A percentile compares a stretch with the other conserved stretches of the same genome.
phyloP scores from a whole-genome alignment of 2,888 invertebrate genomes.

The Smittia sp. region DNA sequence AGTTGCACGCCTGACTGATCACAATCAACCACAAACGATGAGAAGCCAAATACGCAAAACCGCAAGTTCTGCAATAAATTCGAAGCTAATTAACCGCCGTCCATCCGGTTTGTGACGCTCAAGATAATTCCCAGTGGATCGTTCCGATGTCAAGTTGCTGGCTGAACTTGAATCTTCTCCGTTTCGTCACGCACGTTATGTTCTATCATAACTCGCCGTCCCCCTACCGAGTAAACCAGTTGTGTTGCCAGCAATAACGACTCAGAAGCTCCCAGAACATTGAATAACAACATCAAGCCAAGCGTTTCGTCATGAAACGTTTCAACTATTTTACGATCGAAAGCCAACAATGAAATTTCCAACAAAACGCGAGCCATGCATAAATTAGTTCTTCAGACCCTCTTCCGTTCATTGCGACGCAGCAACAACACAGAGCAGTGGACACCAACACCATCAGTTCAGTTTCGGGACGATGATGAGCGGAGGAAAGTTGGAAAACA shows the following conservation, averaged over 20 bases:
- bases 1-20: too few relatives aligned
- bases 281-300: background rate
- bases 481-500: background rate
- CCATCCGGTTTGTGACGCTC: too few relatives aligned
- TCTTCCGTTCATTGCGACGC: background rate
- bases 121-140: too few relatives aligned
- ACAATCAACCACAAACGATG: too few relatives aligned
- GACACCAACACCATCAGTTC: background rate
- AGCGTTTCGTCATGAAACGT: background rate
- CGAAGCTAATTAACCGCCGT: too few relatives aligned
- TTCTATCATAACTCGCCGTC: background rate
- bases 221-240: background rate
- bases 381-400: constrained; percentile 26
- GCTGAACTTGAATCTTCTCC: too few relatives aligned
- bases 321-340: background rate
- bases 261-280: background rate
- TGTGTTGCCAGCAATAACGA: background rate
- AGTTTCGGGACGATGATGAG: constrained; percentile 18
- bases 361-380: constrained; percentile 11
- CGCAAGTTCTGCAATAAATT: too few relatives aligned
- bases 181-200: background rate
- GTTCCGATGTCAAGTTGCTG: too few relatives aligned
- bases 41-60: too few relatives aligned
- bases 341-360: background rate
- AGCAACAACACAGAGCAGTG: background rate